Evolutionary conservation across 1,140 invertebrate genomes (phyloP).

Genomic region (Akabosia matsudoensis): DNA sequence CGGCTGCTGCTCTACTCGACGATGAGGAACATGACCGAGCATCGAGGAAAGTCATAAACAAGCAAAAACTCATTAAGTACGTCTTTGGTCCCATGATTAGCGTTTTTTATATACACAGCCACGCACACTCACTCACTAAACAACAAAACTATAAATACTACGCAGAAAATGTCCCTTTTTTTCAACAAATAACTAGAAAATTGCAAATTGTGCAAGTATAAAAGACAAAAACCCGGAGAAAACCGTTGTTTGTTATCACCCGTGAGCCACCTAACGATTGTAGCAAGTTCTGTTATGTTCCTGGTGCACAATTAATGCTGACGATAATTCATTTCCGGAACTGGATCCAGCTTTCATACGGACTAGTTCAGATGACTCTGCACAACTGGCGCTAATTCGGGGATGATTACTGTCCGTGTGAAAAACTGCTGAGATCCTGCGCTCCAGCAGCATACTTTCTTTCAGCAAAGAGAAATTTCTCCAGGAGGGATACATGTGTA

Average conservation of each 20-base stretch:
- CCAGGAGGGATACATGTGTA: not conserved
- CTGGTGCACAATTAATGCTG: not conserved
- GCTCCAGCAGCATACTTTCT: slow-evolving; percentile 1
- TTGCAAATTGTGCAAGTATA: not conserved
- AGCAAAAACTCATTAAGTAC: slow-evolving; percentile 17
- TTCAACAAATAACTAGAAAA: not conserved
- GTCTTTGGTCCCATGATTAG: slow-evolving; percentile 18
- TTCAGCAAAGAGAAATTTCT: not conserved
- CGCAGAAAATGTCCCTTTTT: no score
- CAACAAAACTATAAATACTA: no score
- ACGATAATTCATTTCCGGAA: not conserved
- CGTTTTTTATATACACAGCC: not conserved
- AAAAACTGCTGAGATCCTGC: not conserved
- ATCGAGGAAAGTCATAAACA: not conserved
- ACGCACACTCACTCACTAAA: no score
- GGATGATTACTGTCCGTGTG: not conserved
- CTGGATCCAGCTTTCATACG: not conserved
- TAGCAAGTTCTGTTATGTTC: not conserved
- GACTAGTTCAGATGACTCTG: no score
- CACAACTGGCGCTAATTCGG: no score
- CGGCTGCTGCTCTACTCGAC: not conserved
- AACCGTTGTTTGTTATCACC: not conserved
- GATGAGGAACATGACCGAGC: not conserved
- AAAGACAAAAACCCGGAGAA: not conserved
- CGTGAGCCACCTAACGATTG: not conserved